Evolutionary conservation across 1,140 invertebrate genomes (phyloP), one percentile per base, ranked within the genome.

Genomic region (Lysiphlebus fabarum): DNA sequence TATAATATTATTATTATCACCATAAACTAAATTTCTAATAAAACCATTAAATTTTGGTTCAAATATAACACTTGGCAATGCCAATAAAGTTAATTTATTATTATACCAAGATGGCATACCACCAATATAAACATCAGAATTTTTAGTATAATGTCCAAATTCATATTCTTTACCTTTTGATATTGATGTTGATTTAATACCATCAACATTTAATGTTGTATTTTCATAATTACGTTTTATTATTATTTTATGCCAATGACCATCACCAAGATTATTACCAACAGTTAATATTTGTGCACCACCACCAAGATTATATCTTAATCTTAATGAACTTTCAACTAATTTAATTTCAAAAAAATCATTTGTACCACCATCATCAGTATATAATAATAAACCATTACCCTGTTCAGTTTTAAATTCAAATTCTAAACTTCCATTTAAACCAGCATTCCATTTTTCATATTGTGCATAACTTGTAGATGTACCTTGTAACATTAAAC

Each of bases 331-430:
- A 17, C 94, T 92, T 70, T 95, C 92, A 6, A 97, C 91, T 11
- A 99, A 81, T 72, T 96, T 97, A 51, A 98, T 77, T 78, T 96
- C 93, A 75, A 98, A 94, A 80, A 97, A 98, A 75, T 97, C 93
- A 68, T 93, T 92, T 12, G 90, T 91, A 9, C 92, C 92, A 6
- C 94, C 93, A 73, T 97, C 95, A 73, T 96, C 94, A 1, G 93
- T 95, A 76, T 96, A 96, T 44, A 97, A 80, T 12, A 97, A 78
- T 58, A 96, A 76, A 7, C 92, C 93, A 77, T 93, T 93, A 0
- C 91, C 90, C 72, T 92, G 88, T 55, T 91, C 87, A 5, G 93
- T 96, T 79, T 92, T 92, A 79, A 96, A 96, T 73, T 96, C 93
- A 66, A 96, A 86, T 71, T 93, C 91, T 6, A 96, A 76, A n/a